Evolutionary conservation across 2,888 invertebrate species (phyloP).

Genomic region (Sericinus montela): DNA sequence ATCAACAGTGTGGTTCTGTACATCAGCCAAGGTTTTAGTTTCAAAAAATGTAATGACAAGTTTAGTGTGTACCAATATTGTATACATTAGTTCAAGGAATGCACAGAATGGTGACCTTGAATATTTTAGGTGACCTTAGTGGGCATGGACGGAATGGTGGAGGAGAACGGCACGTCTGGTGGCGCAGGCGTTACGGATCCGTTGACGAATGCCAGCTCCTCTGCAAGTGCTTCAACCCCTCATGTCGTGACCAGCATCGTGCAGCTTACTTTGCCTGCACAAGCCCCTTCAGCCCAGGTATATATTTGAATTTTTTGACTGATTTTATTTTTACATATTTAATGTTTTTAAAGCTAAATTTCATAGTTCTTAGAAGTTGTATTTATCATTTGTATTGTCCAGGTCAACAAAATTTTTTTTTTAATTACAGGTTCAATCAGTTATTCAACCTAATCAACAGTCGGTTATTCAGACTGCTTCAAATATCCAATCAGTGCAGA

Average conservation of each 20-base stretch:
- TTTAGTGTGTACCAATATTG: too few relatives aligned
- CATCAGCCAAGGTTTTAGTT: constrained; percentile 33
- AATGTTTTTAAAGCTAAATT: too few relatives aligned
- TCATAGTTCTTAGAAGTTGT: too few relatives aligned
- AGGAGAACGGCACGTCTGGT: constrained; percentile 87
- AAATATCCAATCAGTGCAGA: constrained; percentile 88
- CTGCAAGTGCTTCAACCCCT: constrained; percentile 50
- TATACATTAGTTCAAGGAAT: constrained; percentile 54
- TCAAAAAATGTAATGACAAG: constrained; percentile 36
- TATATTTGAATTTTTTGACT: constrained; percentile 47
- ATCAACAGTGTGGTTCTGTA: constrained; percentile 51
- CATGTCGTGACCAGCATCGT: constrained; percentile 87
- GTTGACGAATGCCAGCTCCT: constrained; percentile 46
- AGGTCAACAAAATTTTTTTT: constrained; percentile 17
- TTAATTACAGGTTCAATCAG: constrained; percentile 90
- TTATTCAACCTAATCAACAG: constrained; percentile 97
- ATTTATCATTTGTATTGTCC: too few relatives aligned
- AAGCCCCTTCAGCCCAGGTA: constrained; percentile 84
- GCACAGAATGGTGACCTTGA: constrained; percentile 76
- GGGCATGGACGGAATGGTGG: constrained; percentile 95
- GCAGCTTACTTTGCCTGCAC: constrained; percentile 87
- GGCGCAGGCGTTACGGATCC: constrained; percentile 61
- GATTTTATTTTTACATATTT: constrained; percentile 7
- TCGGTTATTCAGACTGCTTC: constrained; percentile 97
- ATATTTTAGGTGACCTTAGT: constrained; percentile 82